Evolutionary conservation across 2,888 invertebrate species (phyloP).

Genomic region (Molanna angustata): DNA sequence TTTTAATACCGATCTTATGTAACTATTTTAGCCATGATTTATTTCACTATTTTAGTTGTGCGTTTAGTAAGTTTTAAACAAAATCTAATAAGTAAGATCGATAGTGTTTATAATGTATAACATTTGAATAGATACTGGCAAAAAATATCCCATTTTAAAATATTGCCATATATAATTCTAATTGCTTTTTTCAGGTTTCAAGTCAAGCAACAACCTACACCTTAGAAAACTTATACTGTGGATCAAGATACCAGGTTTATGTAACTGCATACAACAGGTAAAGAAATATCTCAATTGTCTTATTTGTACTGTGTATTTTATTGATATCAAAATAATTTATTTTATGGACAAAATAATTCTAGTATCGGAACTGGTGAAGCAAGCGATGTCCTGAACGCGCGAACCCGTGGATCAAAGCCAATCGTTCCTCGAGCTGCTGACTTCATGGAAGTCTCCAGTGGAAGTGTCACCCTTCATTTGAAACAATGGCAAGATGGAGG

Average conservation of each 20-base stretch:
- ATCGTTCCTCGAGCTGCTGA: conserved; percentile 86
- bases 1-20: too few species aligned
- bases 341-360: too few species aligned
- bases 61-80: too few species aligned
- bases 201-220: conserved; percentile 79
- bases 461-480: conserved; percentile 87
- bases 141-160: too few species aligned
- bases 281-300: conserved; percentile 33
- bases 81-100: too few species aligned
- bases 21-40: too few species aligned
- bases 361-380: conserved; percentile 91
- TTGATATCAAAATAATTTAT: too few species aligned
- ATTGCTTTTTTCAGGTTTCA: conserved; percentile 50
- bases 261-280: conserved; percentile 91
- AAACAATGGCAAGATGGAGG: conserved; percentile 94
- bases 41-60: too few species aligned
- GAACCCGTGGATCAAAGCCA: conserved; percentile 92
- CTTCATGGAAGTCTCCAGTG: conserved; percentile 91
- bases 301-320: too few species aligned
- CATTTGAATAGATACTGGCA: too few species aligned
- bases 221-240: conserved; percentile 85
- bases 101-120: too few species aligned
- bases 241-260: conserved; percentile 90
- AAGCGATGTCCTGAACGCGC: conserved; percentile 83
- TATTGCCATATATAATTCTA: too few species aligned